Conservation (phyloP, 2,797 vertebrate genomes). For the Enteromius viviparus region DNA sequence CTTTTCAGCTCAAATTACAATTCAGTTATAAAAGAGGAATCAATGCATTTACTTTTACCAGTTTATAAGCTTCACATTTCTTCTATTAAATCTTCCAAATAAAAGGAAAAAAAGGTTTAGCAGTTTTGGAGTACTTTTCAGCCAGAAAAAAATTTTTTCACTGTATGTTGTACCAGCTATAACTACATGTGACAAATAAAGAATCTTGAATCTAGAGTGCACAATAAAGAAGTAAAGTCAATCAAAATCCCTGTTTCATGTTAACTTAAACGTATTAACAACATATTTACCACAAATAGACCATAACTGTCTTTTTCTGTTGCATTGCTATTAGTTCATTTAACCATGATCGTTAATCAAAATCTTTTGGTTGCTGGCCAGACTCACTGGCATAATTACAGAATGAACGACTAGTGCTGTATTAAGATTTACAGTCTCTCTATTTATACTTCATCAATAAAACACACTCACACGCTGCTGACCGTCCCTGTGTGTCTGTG, state of each 20-base stretch:
- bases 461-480: not conserved
- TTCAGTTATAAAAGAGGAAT: not conserved
- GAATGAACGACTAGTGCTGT: not conserved
- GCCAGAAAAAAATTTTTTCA: too few relatives aligned
- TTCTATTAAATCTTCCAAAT: not conserved
- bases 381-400: not conserved
- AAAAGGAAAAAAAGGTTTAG: too few relatives aligned
- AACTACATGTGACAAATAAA: too few relatives aligned
- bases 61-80: not conserved
- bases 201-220: not conserved
- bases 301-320: not conserved
- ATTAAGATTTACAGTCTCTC: conserved; percentile 32
- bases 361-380: not conserved
- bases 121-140: too few relatives aligned
- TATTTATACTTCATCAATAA: conserved; percentile 41
- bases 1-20: not conserved
- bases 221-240: not conserved
- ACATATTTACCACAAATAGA: not conserved
- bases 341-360: conserved; percentile 21
- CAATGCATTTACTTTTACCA: not conserved
- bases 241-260: not conserved
- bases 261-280: not conserved
- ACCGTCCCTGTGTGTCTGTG: conserved; percentile 9
- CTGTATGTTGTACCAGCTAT: too few relatives aligned
- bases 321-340: not conserved